phyloP scores from a whole-genome alignment of 2,797 vertebrate genomes.

The Nannoperca australis region DNA sequence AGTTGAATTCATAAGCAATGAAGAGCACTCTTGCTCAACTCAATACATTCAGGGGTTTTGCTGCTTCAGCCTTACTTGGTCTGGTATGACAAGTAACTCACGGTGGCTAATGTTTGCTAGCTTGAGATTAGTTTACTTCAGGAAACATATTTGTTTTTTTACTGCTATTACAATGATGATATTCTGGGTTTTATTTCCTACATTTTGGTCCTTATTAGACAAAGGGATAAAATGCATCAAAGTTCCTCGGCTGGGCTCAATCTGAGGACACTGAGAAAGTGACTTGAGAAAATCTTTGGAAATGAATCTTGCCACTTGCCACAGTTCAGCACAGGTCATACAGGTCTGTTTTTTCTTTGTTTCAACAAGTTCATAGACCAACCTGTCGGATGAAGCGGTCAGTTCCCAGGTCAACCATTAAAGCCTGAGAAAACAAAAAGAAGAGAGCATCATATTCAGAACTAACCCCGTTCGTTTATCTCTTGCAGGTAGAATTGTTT shows the following conservation, averaged over 20 bases:
- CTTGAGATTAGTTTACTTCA: constrained; percentile 7
- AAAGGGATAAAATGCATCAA: constrained; percentile 1
- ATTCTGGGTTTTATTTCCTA: background rate
- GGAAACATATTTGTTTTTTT: background rate
- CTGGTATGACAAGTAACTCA: background rate
- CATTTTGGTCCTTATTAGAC: background rate
- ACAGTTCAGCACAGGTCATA: background rate
- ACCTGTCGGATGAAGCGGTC: constrained; percentile 99
- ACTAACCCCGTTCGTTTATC: background rate
- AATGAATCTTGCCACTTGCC: background rate
- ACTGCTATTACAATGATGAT: background rate
- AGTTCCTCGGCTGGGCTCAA: background rate
- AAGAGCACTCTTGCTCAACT: background rate
- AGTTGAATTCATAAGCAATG: background rate
- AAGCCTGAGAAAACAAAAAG: constrained; percentile 85
- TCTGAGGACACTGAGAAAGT: background rate
- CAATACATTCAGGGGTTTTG: background rate
- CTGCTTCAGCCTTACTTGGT: background rate
- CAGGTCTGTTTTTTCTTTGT: background rate
- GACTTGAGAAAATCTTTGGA: background rate
- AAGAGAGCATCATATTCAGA: constrained; percentile 16
- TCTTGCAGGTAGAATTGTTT: background rate
- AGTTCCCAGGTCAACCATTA: constrained; percentile 97
- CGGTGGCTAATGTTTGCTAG: constrained; percentile 3
- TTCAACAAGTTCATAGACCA: constrained; percentile 53